Base-by-base conservation (phyloP, 2,888 invertebrate species). In the Dugesia japonica region DNA sequence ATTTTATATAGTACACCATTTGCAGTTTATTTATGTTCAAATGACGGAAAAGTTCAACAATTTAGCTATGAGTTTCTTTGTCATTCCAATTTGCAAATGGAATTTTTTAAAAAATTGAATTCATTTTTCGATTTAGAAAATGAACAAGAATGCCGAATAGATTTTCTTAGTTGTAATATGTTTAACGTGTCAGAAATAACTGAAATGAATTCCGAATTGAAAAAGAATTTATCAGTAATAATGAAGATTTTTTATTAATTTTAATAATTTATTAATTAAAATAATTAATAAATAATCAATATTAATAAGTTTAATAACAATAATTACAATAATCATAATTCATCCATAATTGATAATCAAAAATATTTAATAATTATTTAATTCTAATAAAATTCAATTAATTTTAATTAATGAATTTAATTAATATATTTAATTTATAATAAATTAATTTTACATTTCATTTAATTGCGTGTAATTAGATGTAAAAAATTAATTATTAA, bases 121-220 rank as follows among this genome's bases (percentile, higher is more conserved):
- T 77, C 27, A 9, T 28, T 27, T 23, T 76, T 76, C 75, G 27
- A 76, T 1, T 28, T 9, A 17, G 23, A 75, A 1, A 38, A 76
- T n/a, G 33, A 31, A 28, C 28, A 27, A 75, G 27, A 28, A 13
- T 76, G 76, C 27, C 79, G 82, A 71, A 77, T 84, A 20, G 83
- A 84, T 76, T 81, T 84, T 76, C 80, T 84, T 42, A 81, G 81
- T 0, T 82, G 83, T 78, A 80, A 80, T 23, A 79, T 80, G 1
- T 79, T 81, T 20, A 80, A 80, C 7, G 80, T 80, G 28, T 79
- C 78, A 1, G 83, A 82, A 56, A 81, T 81, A 17, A 77, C 77
- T 0, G 77, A 79, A n/a, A 79, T 82, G 0, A 80, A 80, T 9
- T 80, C 80, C 42, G 82, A 83, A 56, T 73, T 83, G 38, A 17